Conservation (phyloP, 2,113 vertebrate species). For the Falcunculus frontatus region DNA sequence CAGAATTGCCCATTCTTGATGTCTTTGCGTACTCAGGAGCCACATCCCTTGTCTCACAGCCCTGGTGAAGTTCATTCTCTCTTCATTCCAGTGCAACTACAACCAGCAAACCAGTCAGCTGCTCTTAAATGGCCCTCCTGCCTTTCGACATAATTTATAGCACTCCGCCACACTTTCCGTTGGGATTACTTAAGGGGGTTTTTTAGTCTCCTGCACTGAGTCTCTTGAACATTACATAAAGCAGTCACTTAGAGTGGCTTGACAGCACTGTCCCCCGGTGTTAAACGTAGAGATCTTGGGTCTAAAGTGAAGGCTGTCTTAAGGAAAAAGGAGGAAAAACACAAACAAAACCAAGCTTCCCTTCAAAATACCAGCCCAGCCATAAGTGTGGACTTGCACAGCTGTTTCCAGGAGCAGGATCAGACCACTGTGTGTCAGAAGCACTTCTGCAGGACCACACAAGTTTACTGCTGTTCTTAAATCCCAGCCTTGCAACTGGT, state of each 20-base stretch:
- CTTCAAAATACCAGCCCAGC: slow-evolving; percentile 6
- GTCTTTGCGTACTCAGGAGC: not conserved
- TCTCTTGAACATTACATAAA: slow-evolving; percentile 12
- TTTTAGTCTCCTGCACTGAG: not conserved
- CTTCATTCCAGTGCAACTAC: not conserved
- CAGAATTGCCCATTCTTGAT: not conserved
- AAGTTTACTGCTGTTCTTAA: slow-evolving; percentile 53
- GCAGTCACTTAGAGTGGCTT: not conserved
- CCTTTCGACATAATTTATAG: not conserved
- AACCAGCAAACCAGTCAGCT: not conserved
- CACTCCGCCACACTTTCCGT: not conserved
- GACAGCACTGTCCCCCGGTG: slow-evolving; percentile 23
- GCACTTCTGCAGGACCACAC: slow-evolving; percentile 71
- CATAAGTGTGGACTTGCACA: slow-evolving; percentile 45
- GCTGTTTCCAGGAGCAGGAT: slow-evolving; percentile 28
- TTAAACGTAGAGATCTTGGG: slow-evolving; percentile 17
- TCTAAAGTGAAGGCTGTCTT: slow-evolving; percentile 45
- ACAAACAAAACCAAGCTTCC: not conserved
- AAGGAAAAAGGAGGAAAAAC: not conserved
- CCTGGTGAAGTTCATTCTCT: not conserved
- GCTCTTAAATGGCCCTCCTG: not conserved
- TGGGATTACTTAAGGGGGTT: not conserved
- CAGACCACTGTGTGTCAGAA: not conserved
- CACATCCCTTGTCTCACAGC: not conserved
- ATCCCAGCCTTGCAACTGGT: not conserved